Percentiles rank a stretch among this genome's conserved stretches.
Conservation (phyloP, 1,140 invertebrate species). For the Latrodectus geometricus region DNA sequence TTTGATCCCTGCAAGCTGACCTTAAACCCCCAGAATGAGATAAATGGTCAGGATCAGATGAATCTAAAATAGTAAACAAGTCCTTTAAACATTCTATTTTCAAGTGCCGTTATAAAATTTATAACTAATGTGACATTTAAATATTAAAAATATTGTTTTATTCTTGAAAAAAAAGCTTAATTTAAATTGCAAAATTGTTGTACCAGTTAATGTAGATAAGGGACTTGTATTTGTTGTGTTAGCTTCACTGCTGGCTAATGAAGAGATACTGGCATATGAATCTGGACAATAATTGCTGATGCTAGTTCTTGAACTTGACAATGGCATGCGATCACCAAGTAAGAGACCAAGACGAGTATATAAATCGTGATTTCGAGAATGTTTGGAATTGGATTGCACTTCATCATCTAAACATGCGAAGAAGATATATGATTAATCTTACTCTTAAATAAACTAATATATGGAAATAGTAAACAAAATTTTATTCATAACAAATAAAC, state of each 20-base stretch:
- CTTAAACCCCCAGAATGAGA: constrained; percentile 71
- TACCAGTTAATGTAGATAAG: constrained; percentile 85
- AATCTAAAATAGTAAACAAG: constrained; percentile 68
- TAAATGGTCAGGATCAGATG: constrained; percentile 71
- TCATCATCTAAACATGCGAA: constrained; percentile 31
- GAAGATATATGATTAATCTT: too few relatives aligned
- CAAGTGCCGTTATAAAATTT: too few relatives aligned
- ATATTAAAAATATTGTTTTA: too few relatives aligned
- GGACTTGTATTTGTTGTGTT: constrained; percentile 86
- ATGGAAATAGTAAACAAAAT: too few relatives aligned
- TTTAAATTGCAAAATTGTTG: background rate
- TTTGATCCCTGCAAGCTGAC: constrained; percentile 73
- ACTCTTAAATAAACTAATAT: too few relatives aligned
- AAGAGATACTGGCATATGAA: constrained; percentile 76
- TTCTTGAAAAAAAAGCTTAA: background rate
- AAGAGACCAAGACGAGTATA: constrained; percentile 87
- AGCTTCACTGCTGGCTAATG: constrained; percentile 81
- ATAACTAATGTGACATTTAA: too few relatives aligned
- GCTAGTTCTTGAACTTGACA: constrained; percentile 55
- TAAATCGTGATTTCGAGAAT: constrained; percentile 75
- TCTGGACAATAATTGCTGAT: constrained; percentile 69
- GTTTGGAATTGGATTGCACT: constrained; percentile 49
- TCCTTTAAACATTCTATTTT: too few relatives aligned
- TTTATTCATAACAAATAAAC: too few relatives aligned
- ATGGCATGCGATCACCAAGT: constrained; percentile 74